Evolutionary conservation across 2,888 invertebrate species (phyloP).

Genomic region (Catocala nupta): DNA sequence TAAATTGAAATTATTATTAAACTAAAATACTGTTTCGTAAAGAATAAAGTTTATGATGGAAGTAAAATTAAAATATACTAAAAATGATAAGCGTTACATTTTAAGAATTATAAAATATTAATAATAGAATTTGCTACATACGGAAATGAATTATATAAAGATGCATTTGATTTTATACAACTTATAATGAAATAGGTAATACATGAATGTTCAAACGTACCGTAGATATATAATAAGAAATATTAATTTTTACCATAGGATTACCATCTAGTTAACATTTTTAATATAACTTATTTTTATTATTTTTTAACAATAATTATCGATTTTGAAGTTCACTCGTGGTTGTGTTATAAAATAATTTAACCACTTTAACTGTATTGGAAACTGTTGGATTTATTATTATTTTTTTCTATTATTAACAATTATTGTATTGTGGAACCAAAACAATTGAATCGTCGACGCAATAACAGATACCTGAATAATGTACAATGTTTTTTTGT

Average conservation of each 20-base stretch:
- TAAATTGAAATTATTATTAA: constrained; percentile 27
- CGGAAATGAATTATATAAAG: constrained; percentile 27
- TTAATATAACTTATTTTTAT: constrained; percentile 47
- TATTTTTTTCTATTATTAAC: constrained; percentile 36
- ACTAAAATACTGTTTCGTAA: constrained; percentile 33
- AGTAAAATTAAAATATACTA: constrained; percentile 26
- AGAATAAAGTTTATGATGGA: constrained; percentile 31
- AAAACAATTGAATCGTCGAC: constrained; percentile 62
- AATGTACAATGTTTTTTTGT: constrained; percentile 73
- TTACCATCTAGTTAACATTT: constrained; percentile 44
- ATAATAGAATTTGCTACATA: constrained; percentile 36
- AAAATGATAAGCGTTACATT: constrained; percentile 40
- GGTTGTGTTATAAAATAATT: constrained; percentile 74
- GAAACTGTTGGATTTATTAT: constrained; percentile 45
- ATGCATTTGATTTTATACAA: constrained; percentile 46
- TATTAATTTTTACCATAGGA: constrained; percentile 45
- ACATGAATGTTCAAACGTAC: constrained; percentile 49
- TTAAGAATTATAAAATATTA: constrained; percentile 37
- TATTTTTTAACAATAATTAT: constrained; percentile 38
- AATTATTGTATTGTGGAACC: constrained; percentile 54
- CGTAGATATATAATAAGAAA: constrained; percentile 40
- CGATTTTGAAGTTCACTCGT: constrained; percentile 74
- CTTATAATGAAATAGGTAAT: constrained; percentile 42
- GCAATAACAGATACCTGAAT: constrained; percentile 76
- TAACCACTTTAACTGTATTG: constrained; percentile 41